Evolutionary conservation across 2,113 vertebrate species (phyloP).

Genomic region (Dromas ardeola): DNA sequence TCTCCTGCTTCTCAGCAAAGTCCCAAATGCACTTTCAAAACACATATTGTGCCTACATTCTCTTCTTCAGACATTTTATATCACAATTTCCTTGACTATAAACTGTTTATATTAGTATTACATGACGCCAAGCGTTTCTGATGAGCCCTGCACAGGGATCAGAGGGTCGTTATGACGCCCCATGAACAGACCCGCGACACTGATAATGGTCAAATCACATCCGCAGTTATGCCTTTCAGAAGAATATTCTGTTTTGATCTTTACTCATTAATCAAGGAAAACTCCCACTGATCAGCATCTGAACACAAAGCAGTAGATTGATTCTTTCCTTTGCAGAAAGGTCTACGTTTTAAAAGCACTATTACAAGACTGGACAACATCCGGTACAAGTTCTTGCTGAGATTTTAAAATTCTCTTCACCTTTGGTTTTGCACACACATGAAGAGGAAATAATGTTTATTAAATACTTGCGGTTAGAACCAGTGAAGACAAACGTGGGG

Average conservation of each 20-base stretch:
- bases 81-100: conserved; percentile 7
- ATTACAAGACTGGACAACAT: not conserved
- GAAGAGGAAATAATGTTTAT: conserved; percentile 20
- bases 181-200: not conserved
- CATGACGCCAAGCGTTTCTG: not conserved
- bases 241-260: not conserved
- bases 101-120: conserved; percentile 20
- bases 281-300: not conserved
- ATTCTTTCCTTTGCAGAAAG: not conserved
- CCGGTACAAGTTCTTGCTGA: not conserved
- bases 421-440: conserved; percentile 18
- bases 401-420: conserved; percentile 16
- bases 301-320: not conserved
- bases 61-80: conserved; percentile 29
- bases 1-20: not conserved
- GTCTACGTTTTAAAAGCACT: not conserved
- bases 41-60: not conserved
- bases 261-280: not conserved
- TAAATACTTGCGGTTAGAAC: not conserved
- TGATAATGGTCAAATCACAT: not conserved
- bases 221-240: not conserved
- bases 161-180: not conserved
- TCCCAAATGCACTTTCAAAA: not conserved
- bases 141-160: not conserved
- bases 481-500: not conserved